A percentile compares a stretch with the other conserved stretches of the same genome.
These are phyloP conservation scores for Hylomyscus alleni DNA, from an alignment of 2,797 vertebrate species.

Conservation along the genomic window DNA sequence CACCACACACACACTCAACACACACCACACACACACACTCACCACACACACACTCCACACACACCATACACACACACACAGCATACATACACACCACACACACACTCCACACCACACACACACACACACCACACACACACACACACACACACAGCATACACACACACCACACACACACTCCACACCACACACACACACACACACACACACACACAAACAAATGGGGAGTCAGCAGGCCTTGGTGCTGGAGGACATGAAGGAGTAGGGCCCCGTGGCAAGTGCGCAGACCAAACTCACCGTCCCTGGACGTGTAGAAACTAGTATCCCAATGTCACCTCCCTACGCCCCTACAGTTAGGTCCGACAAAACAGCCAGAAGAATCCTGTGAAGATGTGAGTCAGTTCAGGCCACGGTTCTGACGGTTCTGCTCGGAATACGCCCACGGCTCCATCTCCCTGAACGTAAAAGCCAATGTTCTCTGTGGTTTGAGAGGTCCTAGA, in stretches of 20 bases:
- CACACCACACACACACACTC: no score
- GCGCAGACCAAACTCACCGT: neutral
- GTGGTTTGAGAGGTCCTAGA: neutral
- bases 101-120: neutral
- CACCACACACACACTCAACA: neutral
- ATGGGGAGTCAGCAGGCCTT: no score
- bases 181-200: neutral
- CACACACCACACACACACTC: neutral
- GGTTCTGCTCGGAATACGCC: neutral
- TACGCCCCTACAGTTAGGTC: constrained; percentile 13
- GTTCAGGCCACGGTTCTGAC: neutral
- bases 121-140: no score
- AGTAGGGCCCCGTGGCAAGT: accelerated
- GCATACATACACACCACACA: no score
- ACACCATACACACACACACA: no score
- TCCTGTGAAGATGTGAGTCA: constrained; percentile 42
- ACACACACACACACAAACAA: neutral
- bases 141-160: neutral
- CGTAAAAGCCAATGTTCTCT: neutral
- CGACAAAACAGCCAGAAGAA: constrained; percentile 52
- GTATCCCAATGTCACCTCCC: neutral
- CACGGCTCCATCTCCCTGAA: neutral
- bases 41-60: no score
- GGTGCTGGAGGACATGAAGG: neutral
- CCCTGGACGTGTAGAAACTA: constrained; percentile 59